Conservation (phyloP, 2,113 vertebrate genomes). For the Callaeas wilsoni region DNA sequence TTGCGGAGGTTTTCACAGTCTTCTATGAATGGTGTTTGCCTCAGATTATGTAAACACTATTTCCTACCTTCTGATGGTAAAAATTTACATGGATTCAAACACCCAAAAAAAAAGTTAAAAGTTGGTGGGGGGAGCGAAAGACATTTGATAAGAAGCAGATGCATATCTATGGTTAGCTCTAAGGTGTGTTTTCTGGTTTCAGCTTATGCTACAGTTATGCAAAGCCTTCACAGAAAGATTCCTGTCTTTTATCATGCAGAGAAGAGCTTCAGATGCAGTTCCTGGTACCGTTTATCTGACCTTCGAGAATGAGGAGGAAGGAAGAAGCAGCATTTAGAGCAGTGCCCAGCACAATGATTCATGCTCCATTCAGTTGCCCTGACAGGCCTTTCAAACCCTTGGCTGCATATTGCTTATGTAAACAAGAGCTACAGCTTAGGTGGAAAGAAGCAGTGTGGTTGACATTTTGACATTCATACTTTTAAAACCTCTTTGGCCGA, state of each 20-base stretch:
- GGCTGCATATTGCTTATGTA: slow-evolving; percentile 11
- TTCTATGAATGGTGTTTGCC: not conserved
- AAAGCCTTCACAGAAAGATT: not conserved
- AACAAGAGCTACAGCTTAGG: slow-evolving; percentile 6
- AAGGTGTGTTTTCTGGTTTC: slow-evolving; percentile 21
- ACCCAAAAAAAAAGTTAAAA: not conserved
- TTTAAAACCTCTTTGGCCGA: not conserved
- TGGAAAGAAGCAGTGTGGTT: not conserved
- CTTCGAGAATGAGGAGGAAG: not conserved
- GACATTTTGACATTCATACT: not conserved
- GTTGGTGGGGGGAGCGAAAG: not conserved
- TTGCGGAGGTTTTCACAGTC: not conserved
- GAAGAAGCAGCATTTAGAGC: not conserved
- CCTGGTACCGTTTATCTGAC: slow-evolving; percentile 17
- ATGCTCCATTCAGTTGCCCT: not conserved
- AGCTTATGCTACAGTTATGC: not conserved
- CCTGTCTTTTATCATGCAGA: not conserved
- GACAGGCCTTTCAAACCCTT: slow-evolving; percentile 2
- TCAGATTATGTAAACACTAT: not conserved
- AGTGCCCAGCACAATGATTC: not conserved
- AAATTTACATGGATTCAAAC: not conserved
- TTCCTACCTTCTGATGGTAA: slow-evolving; percentile 3
- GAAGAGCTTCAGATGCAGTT: not conserved
- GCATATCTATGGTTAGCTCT: not conserved
- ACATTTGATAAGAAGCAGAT: slow-evolving; percentile 45